phyloP scores from a whole-genome alignment of 2,888 invertebrate genomes.

The Sarcophaga rosellei region DNA sequence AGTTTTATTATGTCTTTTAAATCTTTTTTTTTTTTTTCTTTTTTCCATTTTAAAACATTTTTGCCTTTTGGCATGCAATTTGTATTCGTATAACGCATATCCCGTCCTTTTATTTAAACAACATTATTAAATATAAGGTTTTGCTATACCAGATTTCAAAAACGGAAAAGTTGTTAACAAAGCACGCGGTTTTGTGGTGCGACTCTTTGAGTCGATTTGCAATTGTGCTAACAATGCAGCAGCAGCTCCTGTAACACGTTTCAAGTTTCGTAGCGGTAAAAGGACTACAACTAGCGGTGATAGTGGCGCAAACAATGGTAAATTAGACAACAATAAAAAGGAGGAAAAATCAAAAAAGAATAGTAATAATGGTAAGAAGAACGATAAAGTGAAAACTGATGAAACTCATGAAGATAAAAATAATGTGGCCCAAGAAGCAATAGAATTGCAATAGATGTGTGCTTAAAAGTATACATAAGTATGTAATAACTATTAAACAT shows the following conservation, averaged over 20 bases:
- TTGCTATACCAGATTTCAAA: conserved; percentile 82
- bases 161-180: conserved; percentile 83
- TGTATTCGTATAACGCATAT: conserved; percentile 13
- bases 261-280: conserved; percentile 77
- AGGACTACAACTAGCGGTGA: conserved; percentile 70
- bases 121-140: conserved; percentile 73
- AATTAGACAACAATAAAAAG: conserved; percentile 42
- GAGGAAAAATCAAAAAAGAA: conserved; percentile 59
- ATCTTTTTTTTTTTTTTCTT: conserved; percentile 23
- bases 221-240: conserved; percentile 85
- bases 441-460: conserved; percentile 58
- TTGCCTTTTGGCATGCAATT: conserved; percentile 15
- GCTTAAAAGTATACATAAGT: background rate
- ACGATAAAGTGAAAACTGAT: conserved; percentile 54
- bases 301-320: conserved; percentile 56
- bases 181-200: conserved; percentile 84
- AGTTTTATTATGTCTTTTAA: conserved; percentile 47
- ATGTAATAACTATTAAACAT: background rate
- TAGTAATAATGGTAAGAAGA: conserved; percentile 55
- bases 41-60: conserved; percentile 19
- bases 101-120: conserved; percentile 36
- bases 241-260: conserved; percentile 82
- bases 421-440: conserved; percentile 63
- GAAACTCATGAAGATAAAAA: conserved; percentile 63
- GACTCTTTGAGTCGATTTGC: conserved; percentile 85